phyloP scores from a whole-genome alignment of 2,113 vertebrate genomes.

The Struthio camelus region DNA sequence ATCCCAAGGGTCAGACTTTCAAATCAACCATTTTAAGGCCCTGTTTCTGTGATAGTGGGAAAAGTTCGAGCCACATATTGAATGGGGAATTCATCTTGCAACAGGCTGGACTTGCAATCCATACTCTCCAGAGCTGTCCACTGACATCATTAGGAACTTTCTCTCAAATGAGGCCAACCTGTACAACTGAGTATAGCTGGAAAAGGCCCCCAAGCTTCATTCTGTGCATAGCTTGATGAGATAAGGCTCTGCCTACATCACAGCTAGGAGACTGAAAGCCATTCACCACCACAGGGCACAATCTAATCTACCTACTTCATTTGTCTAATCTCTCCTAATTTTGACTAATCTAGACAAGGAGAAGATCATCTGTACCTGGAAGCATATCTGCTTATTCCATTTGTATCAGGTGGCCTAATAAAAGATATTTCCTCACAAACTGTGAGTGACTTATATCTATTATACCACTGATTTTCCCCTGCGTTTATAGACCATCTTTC shows the following conservation, averaged over 20 bases:
- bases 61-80: accelerated
- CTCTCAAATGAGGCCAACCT: neutral
- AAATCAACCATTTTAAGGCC: neutral
- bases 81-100: neutral
- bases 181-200: neutral
- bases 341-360: conserved; percentile 1
- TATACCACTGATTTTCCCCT: neutral
- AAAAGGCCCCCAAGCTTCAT: conserved; percentile 23
- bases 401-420: neutral
- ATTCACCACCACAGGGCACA: conserved; percentile 20
- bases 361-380: neutral
- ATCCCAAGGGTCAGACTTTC: neutral
- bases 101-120: neutral
- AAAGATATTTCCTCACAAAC: neutral
- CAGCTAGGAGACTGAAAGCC: neutral
- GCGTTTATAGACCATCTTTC: neutral
- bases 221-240: conserved; percentile 36
- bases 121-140: neutral
- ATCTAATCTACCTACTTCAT: neutral
- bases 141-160: neutral
- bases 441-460: neutral
- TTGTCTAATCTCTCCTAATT: conserved; percentile 44
- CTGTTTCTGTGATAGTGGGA: neutral
- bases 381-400: neutral
- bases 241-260: conserved; percentile 6